phyloP scores from a whole-genome alignment of 2,113 vertebrate genomes.

The Catagonus wagneri region DNA sequence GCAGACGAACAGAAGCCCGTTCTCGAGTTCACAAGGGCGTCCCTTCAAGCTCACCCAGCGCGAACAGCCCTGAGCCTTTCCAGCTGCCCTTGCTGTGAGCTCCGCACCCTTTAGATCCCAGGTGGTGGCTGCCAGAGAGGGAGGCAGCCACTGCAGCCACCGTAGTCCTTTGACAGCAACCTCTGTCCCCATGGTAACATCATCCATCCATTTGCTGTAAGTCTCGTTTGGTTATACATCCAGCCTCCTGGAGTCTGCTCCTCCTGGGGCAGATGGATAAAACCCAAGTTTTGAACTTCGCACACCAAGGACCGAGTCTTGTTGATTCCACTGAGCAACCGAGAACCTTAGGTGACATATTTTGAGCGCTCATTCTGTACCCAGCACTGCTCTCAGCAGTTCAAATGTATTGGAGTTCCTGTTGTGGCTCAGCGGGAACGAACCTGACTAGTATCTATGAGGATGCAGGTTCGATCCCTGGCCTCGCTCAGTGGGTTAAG shows the following conservation, averaged over 20 bases:
- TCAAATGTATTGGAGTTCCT: too few species aligned
- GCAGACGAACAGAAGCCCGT: neutral
- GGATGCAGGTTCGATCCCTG: too few species aligned
- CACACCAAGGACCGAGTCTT: neutral
- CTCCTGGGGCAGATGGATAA: neutral
- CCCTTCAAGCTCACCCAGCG: neutral
- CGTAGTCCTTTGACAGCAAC: neutral
- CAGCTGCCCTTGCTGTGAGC: neutral
- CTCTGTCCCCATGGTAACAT: neutral
- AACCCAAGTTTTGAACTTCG: conserved; percentile 32
- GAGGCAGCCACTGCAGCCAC: neutral
- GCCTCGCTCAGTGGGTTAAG: too few species aligned
- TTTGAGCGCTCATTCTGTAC: neutral
- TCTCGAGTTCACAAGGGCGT: neutral
- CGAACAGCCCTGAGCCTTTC: neutral
- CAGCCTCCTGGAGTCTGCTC: neutral
- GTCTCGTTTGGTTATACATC: neutral
- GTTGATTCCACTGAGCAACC: neutral
- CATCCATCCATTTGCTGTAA: neutral
- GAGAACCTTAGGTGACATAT: neutral
- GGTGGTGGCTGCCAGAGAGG: neutral
- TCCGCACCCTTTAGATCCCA: neutral
- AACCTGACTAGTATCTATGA: too few species aligned
- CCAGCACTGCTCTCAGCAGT: neutral
- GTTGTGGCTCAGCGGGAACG: too few species aligned